Base-by-base conservation (phyloP, 2,113 vertebrate species). In the Coptodon rendalli region DNA sequence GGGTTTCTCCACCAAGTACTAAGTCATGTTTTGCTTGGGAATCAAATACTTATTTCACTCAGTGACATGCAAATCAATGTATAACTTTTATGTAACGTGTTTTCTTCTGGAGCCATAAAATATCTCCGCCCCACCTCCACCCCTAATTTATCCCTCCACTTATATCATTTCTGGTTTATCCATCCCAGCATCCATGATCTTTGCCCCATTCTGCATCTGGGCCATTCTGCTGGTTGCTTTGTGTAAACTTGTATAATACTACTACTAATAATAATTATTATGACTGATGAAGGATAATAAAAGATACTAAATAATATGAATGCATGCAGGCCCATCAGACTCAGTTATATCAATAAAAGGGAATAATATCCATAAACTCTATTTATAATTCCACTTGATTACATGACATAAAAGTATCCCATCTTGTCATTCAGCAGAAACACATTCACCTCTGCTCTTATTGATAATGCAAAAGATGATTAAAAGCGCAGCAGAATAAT, bases 321-420 rank as follows among this genome's bases (percentile, higher is more conserved):
- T 66, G 31, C 61, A 66, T 11, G 6, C 10, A 66, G 31, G 31
- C 19, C 61, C 6, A 38, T 66, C 61, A 66, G 61, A 38, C 57
- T 61, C 61, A 63, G 59, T 34, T n/a, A 6, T n/a, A 36, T 63
- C 59, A 63, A 63, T 63, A 63, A 63, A 63, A 63, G 17, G 29
- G 19, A 63, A 19, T 31, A 38, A 36, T n/a, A n/a, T 12, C 61
- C 19, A 66, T 38, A 66, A 38, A 66, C 34, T n/a, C 9, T 5
- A 53, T n/a, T 22, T 38, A 66, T n/a, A 66, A 7, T 38, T 66
- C 5, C 4, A 38, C 9, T 38, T 66, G 31, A 38, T 66, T 66
- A 22, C 17, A 66, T 66, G 5, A 6, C 9, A 17, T 11, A 6
- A 66, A 34, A 34, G 59, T 34, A 59, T 61, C 27, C 31, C 29